Conservation (phyloP, 2,113 vertebrate species). For the Prionailurus viverrinus region DNA sequence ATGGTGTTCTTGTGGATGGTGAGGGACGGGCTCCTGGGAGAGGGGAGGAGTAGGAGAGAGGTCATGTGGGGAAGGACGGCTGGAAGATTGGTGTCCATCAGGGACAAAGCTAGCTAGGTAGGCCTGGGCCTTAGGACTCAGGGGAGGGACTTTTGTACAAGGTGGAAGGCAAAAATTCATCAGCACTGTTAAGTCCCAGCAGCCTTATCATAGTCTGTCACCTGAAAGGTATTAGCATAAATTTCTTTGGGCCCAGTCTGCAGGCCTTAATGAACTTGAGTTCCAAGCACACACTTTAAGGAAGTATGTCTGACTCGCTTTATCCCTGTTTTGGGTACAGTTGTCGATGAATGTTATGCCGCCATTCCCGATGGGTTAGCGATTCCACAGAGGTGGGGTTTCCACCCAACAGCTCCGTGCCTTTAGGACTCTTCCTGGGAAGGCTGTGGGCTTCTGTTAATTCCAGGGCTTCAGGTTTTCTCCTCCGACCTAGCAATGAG, state of each 20-base stretch:
- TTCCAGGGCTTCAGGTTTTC: neutral
- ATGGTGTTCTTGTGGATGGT: neutral
- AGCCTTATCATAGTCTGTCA: neutral
- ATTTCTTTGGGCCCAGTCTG: neutral
- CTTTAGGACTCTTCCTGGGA: neutral
- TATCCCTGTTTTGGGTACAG: neutral
- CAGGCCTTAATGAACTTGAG: neutral
- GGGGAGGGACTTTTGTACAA: neutral
- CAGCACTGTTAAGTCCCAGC: neutral
- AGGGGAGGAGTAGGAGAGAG: neutral
- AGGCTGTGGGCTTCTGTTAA: rapidly evolving
- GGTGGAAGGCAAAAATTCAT: neutral
- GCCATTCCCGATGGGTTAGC: rapidly evolving
- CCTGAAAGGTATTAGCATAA: neutral
- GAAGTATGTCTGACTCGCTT: neutral
- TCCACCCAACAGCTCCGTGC: neutral
- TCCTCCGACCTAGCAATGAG: neutral
- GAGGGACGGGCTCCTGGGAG: neutral
- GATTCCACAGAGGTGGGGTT: neutral
- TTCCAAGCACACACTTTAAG: neutral
- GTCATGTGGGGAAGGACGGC: neutral
- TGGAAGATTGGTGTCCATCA: neutral
- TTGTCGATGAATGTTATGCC: neutral
- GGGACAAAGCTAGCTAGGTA: neutral
- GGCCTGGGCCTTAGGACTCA: neutral